Evolutionary conservation across 2,888 invertebrate species (phyloP), one percentile per base, ranked within the genome.

Genomic region (Heliconius ethilla): DNA sequence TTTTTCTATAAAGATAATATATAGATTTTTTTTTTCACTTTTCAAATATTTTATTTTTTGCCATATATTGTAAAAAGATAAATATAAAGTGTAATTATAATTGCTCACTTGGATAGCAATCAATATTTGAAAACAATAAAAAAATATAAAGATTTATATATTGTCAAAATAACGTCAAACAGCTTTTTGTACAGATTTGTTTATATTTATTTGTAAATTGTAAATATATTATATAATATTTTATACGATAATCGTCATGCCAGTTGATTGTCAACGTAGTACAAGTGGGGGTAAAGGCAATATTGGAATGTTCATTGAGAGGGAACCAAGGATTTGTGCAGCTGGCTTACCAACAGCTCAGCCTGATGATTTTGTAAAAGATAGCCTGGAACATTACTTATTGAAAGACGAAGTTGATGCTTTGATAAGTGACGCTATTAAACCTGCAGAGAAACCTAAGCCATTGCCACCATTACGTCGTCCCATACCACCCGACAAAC

Each of bases 251-350:
- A 15, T 69, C 66, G 69, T 25, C 40, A 81, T 81, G 92, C 90
- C 91, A 67, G 85, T 89, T 70, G 88, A 90, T 81, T 92, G 91
- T 80, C 86, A 88, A 78, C 86, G 84, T 79, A 86, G 85, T 27
- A 90, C 90, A 15, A 86, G 89, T 0, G 93, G 93, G 33, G 94
- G 94, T 0, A 94, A 93, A 79, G 94, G 93, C 5, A 93, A 93
- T 78, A 59, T 81, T 22, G 92, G 91, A 0, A 90, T 86, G 88
- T 92, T 90, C 75, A 88, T 89, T 76, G 92, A 93, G 78, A 88
- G 93, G 79, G 86, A 89, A 78, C 86, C 87, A n/a, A 89, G 85
- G 27, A 83, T 94, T 67, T 92, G 92, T 81, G 90, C 93, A 3
- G 93, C 93, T 2, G 94, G 93, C 0, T 51, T 92, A 66, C 89